Percentiles rank a stretch among this genome's conserved stretches.
phyloP scores from a whole-genome alignment of 2,113 vertebrate genomes.

The Myrmecobius fasciatus region DNA sequence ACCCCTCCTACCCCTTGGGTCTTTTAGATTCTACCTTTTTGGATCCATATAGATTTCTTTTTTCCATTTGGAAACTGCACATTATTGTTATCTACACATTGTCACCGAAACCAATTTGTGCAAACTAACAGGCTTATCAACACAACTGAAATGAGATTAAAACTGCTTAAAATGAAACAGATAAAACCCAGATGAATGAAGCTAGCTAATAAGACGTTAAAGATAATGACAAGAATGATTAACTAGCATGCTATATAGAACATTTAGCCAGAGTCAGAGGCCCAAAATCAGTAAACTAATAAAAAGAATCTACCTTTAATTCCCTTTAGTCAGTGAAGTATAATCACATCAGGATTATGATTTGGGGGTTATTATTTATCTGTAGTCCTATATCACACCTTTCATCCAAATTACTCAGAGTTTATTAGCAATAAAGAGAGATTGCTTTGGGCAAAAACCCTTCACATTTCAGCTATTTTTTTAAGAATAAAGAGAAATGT shows the following conservation, averaged over 20 bases:
- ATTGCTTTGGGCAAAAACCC: background rate
- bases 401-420: slow-evolving; percentile 63
- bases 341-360: slow-evolving; percentile 60
- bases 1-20: slow-evolving; percentile 13
- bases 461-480: slow-evolving; percentile 46
- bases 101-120: slow-evolving; percentile 69
- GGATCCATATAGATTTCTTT: slow-evolving; percentile 54
- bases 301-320: slow-evolving; percentile 64
- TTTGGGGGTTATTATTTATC: slow-evolving; percentile 73
- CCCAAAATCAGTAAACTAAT: slow-evolving; percentile 42
- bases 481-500: slow-evolving; percentile 52
- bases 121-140: slow-evolving; percentile 68
- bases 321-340: slow-evolving; percentile 55
- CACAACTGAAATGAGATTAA: slow-evolving; percentile 67
- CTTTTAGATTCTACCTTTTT: slow-evolving; percentile 1
- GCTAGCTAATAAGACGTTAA: slow-evolving; percentile 69
- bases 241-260: slow-evolving; percentile 34
- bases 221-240: slow-evolving; percentile 48
- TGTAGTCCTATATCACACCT: slow-evolving; percentile 68
- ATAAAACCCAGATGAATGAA: slow-evolving; percentile 67
- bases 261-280: slow-evolving; percentile 47
- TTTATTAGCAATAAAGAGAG: slow-evolving; percentile 26
- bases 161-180: slow-evolving; percentile 65
- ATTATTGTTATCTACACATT: slow-evolving; percentile 65
- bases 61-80: slow-evolving; percentile 49